Percentiles rank a stretch among this genome's conserved stretches.
Evolutionary conservation across 2,113 vertebrate genomes (phyloP).

Genomic region (Amblyornis subalaris): DNA sequence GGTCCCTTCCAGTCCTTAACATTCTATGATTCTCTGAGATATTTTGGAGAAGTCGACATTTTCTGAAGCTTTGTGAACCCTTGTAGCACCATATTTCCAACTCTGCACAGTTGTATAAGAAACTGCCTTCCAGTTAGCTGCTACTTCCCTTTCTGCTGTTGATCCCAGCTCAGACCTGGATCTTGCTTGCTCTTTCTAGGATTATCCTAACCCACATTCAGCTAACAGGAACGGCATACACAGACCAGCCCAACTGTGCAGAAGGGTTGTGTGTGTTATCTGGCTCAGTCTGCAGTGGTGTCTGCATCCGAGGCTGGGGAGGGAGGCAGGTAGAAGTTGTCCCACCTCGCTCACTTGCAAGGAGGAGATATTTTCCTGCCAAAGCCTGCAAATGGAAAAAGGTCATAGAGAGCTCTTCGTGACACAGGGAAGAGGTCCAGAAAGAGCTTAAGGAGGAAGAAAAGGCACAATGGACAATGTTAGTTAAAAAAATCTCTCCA

Average conservation of each 20-base stretch:
- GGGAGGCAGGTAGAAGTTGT: not conserved
- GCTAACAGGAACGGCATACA: not conserved
- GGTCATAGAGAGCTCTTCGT: not conserved
- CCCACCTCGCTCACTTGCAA: not conserved
- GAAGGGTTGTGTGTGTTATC: not conserved
- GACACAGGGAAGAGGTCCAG: not conserved
- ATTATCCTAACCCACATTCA: not conserved
- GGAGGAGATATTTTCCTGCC: not conserved
- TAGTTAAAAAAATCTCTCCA: not conserved
- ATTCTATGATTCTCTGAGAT: not conserved
- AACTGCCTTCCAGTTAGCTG: not conserved
- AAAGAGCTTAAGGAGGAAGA: not conserved
- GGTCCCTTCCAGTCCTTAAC: not conserved
- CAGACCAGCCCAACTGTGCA: not conserved
- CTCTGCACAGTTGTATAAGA: not conserved
- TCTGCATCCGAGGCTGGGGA: fast-evolving
- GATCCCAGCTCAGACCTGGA: not conserved
- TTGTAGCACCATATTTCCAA: not conserved
- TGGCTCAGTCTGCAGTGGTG: not conserved
- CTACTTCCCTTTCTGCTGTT: not conserved
- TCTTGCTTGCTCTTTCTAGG: not conserved
- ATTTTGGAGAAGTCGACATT: not conserved
- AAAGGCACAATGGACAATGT: not conserved
- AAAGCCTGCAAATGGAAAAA: not conserved
- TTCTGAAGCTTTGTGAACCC: not conserved